Evolutionary conservation across 2,888 invertebrate genomes (phyloP).

Genomic region (Ochlodes sylvanus): DNA sequence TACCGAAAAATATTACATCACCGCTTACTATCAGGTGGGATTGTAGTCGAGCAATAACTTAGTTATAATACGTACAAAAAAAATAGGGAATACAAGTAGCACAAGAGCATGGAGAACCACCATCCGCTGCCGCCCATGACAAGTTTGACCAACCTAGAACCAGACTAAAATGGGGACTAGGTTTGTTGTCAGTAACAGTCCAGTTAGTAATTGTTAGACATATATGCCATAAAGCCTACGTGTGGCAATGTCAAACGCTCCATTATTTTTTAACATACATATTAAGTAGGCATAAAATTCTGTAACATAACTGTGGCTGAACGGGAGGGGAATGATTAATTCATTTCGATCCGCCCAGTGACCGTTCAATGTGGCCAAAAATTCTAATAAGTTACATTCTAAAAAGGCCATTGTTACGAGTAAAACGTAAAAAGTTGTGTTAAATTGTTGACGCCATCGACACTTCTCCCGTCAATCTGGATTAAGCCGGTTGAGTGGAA

Average conservation of each 20-base stretch:
- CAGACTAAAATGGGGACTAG: too few species aligned
- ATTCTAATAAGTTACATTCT: constrained; percentile 6
- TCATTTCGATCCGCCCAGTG: background rate
- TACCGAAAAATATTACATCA: too few species aligned
- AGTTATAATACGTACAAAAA: too few species aligned
- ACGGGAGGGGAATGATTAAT: constrained; percentile 6
- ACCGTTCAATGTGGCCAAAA: constrained; percentile 5
- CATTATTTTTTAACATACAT: background rate
- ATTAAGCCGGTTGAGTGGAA: constrained; percentile 33
- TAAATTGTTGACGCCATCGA: constrained; percentile 27
- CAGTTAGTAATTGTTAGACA: too few species aligned
- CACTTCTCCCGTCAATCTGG: constrained; percentile 28
- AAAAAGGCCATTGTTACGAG: constrained; percentile 8
- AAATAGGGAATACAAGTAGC: too few species aligned
- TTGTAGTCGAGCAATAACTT: too few species aligned
- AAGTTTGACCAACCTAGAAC: too few species aligned
- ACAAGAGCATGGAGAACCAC: too few species aligned
- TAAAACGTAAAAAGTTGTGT: background rate
- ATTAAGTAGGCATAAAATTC: background rate
- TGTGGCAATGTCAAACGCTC: background rate
- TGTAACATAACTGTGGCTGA: background rate
- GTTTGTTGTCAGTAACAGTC: too few species aligned
- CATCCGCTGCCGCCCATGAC: too few species aligned
- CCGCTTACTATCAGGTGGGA: too few species aligned
- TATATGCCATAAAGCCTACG: too few species aligned